These are phyloP conservation scores for Myrmophylax atrothorax DNA, from an alignment of 2,113 vertebrate genomes.

Conservation along the genomic window DNA sequence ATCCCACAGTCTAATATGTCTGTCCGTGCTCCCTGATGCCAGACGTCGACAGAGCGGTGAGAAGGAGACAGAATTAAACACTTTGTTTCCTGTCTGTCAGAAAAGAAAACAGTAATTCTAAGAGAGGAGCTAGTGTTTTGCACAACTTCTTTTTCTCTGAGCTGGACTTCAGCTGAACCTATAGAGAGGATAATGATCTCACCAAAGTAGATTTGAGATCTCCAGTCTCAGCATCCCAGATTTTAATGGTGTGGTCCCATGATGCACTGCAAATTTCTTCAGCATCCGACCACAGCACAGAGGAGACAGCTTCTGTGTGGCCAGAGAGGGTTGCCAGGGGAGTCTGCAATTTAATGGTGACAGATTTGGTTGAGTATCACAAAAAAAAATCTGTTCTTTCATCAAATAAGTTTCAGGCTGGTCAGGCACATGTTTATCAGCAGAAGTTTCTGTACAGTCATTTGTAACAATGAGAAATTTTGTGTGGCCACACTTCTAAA, in stretches of 20 bases:
- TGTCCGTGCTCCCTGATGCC: conserved; percentile 92
- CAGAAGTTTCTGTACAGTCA: not conserved
- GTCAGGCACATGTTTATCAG: too few relatives aligned
- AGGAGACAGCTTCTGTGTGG: conserved; percentile 91
- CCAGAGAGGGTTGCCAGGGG: conserved; percentile 93
- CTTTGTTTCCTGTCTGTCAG: conserved; percentile 91
- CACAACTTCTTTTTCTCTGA: not conserved
- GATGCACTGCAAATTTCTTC: conserved; percentile 95
- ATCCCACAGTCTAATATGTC: conserved; percentile 95
- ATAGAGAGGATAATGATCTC: conserved; percentile 4
- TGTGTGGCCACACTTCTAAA: not conserved
- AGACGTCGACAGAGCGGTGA: conserved; percentile 90
- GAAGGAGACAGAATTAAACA: conserved; percentile 94
- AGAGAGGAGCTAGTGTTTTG: not conserved
- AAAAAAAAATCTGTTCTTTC: not conserved
- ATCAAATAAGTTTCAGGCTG: too few relatives aligned
- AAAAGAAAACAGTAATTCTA: not conserved
- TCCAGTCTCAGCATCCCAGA: conserved; percentile 93
- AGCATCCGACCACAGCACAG: conserved; percentile 89
- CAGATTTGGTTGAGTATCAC: not conserved
- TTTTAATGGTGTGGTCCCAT: conserved; percentile 94
- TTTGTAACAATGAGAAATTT: not conserved
- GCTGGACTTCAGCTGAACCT: not conserved
- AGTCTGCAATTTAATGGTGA: conserved; percentile 77
- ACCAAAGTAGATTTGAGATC: conserved; percentile 88